Evolutionary conservation across 2,888 invertebrate species (phyloP), one percentile per base, ranked within the genome.

Genomic region (Patella caerulea): DNA sequence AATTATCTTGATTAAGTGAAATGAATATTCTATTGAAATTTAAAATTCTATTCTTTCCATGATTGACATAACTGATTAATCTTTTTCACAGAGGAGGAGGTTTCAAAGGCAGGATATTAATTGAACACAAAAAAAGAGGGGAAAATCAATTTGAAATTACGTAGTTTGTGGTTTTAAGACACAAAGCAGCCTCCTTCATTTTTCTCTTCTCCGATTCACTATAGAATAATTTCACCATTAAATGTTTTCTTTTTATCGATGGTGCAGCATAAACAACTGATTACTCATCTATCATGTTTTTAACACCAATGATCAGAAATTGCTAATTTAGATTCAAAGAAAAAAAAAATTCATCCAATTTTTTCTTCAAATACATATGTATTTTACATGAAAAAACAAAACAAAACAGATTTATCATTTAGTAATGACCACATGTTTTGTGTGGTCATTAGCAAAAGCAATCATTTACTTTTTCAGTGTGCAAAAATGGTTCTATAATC

Each of bases 61-160:
- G 65, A 65, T 65, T 65, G 65, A 65, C 65, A 65, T 65, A 65
- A 65, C 65, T 65, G 65, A 65, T 65, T 65, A 24, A 65, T 65
- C 19, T 65, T 65, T 65, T 65, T 65, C 65, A 65, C 19, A 65
- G 24, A 24, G 65, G 24, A 65, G 65, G 65, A 65, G 24, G 65
- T 65, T 65, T 65, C 19, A 19, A 19, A 65, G 24, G 65, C 65
- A 65, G 65, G 65, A 65, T 65, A 65, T 65, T 65, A 65, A 65
- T 65, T 65, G 65, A 65, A 65, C 65, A 65, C 65, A 65, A 65
- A 65, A 24, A 65, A 24, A 24, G 45, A 45, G 45, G 24, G 19
- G 24, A 65, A 65, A 65, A 65, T n/a, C 65, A 65, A 65, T 65
- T 65, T 24, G 65, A 65, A 65, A 65, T 65, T 65, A 65, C 24